Conservation (phyloP, 2,888 invertebrate species). For the Conops quadrifasciatus region DNA sequence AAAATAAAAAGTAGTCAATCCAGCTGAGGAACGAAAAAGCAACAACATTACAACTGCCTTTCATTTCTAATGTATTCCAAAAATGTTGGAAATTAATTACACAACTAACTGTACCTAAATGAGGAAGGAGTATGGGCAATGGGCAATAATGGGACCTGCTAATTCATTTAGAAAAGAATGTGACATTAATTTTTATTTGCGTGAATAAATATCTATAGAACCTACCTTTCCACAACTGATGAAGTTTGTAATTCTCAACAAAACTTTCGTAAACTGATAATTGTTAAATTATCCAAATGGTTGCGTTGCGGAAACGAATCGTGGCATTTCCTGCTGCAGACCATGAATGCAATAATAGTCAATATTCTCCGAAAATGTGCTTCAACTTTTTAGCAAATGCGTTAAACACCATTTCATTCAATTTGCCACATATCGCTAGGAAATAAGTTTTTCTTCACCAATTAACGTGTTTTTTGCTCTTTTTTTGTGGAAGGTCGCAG, state of each 20-base stretch:
- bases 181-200: background rate
- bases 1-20: slow-evolving; percentile 5
- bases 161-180: background rate
- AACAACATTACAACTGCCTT: background rate
- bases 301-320: slow-evolving; percentile 10
- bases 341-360: background rate
- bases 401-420: background rate
- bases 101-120: background rate
- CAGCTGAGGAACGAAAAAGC: background rate
- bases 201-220: background rate
- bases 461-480: slow-evolving; percentile 49
- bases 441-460: background rate
- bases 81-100: background rate
- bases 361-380: background rate
- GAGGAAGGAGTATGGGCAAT: background rate
- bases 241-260: slow-evolving; percentile 20
- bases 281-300: background rate
- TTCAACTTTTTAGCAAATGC: background rate
- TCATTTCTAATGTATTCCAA: background rate
- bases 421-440: background rate
- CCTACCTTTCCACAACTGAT: slow-evolving; percentile 18
- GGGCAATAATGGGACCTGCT: background rate
- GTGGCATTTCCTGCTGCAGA: slow-evolving; percentile 7
- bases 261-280: background rate
- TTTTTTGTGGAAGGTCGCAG: no score